A percentile compares a stretch with the other conserved stretches of the same genome.
phyloP scores from a whole-genome alignment of 2,888 invertebrate genomes.

The Drosophila infuscata region DNA sequence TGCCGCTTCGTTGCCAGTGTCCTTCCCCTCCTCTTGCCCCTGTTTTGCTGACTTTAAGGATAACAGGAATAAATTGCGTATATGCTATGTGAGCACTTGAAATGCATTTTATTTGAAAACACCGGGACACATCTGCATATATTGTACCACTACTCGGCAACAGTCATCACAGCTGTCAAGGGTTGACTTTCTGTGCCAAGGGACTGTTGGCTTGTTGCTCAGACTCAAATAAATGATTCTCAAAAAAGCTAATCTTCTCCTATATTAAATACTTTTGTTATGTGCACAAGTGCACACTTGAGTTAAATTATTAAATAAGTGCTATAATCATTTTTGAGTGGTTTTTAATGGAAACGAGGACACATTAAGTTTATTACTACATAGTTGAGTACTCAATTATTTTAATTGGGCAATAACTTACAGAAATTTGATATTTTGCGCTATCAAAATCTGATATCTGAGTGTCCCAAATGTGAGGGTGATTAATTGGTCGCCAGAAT shows the following conservation, averaged over 20 bases:
- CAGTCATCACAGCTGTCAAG: slow-evolving; percentile 50
- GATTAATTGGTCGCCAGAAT: neutral
- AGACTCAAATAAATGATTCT: slow-evolving; percentile 17
- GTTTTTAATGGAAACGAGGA: neutral
- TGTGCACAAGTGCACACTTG: neutral
- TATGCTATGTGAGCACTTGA: slow-evolving; percentile 50
- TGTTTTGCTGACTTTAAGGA: slow-evolving; percentile 16
- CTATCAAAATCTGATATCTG: neutral
- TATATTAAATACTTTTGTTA: neutral
- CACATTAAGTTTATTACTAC: neutral
- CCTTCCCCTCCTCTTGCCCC: no score
- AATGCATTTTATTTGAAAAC: slow-evolving; percentile 64
- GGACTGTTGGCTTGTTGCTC: slow-evolving; percentile 25
- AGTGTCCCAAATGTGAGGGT: neutral
- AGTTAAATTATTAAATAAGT: neutral
- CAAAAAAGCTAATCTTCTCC: neutral
- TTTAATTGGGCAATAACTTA: neutral
- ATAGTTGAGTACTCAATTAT: neutral
- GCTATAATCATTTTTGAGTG: no score
- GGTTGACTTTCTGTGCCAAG: slow-evolving; percentile 20
- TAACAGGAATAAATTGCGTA: slow-evolving; percentile 56
- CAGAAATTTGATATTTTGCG: neutral
- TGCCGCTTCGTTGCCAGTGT: slow-evolving; percentile 18
- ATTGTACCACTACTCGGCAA: slow-evolving; percentile 18
- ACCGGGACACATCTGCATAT: slow-evolving; percentile 61